Evolutionary conservation across 1,140 invertebrate genomes (phyloP), one percentile per base, ranked within the genome.

Genomic region (Paracyclopina nana): DNA sequence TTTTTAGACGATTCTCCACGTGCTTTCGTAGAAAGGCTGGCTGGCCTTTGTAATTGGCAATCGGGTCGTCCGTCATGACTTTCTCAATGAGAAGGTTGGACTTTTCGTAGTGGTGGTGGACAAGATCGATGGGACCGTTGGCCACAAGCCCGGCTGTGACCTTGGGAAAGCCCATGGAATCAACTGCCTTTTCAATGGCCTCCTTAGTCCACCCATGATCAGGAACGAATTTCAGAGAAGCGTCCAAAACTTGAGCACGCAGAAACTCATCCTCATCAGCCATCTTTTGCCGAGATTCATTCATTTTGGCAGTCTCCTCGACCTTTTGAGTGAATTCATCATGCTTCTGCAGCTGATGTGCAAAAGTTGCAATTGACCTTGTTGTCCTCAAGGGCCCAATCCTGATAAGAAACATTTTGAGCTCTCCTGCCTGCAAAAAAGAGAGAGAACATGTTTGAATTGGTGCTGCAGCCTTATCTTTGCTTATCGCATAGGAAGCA

Each of bases 1-100:
- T 48, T 14, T 28, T 22, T 12, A 48, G 24, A 48, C 45, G 45
- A 9, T 22, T 48, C 45, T 48, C 45, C 6, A 48, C 27, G n/a
- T 28, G 20, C 4, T 12, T 28, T 31, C 25, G 3, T 6, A 48
- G 27, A 29, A 48, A 30, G 11, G 25, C 16, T n/a, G 16, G n/a
- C 22, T 20, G 20, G 4, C 11, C 25, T 29, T 16, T 14, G 22
- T 28, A 16, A 9, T 26, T 22, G 6, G 20, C 27, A 9, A 48
- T 14, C n/a, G n/a, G n/a, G 22, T 28, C 16, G 2, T 11, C n/a
- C 12, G n/a, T 14, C 45, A 48, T 29, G 6, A 28, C 14, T 29
- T 28, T 12, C n/a, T 48, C 45, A 14, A 48, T 28, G 27, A 28
- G 20, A 14, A n/a, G 9, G 45, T 48, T 48, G 16, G 45, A 48